A percentile compares a stretch with the other conserved stretches of the same genome.
Evolutionary conservation across 2,888 invertebrate genomes (phyloP).

Genomic region (Ochlodes sylvanus): DNA sequence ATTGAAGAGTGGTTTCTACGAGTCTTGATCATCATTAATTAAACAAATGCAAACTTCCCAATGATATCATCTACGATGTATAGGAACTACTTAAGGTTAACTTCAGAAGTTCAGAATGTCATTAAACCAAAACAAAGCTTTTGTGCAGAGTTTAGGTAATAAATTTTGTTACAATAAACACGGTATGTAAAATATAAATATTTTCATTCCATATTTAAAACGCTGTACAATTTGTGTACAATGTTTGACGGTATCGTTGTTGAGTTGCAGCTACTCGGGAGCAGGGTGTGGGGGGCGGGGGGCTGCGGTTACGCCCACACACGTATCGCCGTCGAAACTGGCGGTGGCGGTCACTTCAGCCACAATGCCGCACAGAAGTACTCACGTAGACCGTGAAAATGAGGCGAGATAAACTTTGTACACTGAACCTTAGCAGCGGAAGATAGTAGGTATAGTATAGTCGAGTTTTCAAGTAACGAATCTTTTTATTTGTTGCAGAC

Average conservation of each 20-base stretch:
- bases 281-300: conserved; percentile 26
- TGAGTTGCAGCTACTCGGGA: conserved; percentile 26
- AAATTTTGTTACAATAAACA: conserved; percentile 4
- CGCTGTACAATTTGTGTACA: neutral
- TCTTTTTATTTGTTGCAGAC: too few relatives aligned
- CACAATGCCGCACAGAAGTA: conserved; percentile 37
- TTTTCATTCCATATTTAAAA: conserved; percentile 11
- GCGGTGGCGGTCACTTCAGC: conserved; percentile 48
- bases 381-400: conserved; percentile 31
- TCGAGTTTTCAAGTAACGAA: too few relatives aligned
- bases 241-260: conserved; percentile 24
- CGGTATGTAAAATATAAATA: neutral
- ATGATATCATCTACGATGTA: neutral
- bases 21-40: neutral
- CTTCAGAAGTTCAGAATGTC: neutral
- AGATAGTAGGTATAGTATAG: too few relatives aligned
- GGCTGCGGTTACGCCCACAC: conserved; percentile 60
- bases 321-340: conserved; percentile 50
- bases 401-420: conserved; percentile 17
- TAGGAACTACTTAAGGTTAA: neutral
- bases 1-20: neutral
- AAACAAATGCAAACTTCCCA: neutral
- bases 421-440: neutral
- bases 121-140: neutral
- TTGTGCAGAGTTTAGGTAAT: neutral